phyloP scores from a whole-genome alignment of 2,888 invertebrate species.

The Baccha elongata region DNA sequence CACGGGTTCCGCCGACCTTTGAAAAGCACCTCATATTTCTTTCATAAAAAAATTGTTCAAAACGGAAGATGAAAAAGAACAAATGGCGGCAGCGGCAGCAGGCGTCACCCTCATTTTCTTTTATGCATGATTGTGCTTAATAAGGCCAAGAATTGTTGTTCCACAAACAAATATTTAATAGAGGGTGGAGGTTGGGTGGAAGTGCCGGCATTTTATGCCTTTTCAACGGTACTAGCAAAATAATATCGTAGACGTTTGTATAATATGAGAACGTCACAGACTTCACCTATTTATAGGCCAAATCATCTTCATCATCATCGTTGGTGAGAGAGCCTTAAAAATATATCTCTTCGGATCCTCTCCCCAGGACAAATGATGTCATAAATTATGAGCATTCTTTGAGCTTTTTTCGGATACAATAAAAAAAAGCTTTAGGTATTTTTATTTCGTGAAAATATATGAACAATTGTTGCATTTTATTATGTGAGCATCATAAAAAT shows the following conservation, averaged over 20 bases:
- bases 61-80: neutral
- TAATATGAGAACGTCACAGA: conserved; percentile 51
- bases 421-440: neutral
- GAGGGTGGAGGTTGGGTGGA: neutral
- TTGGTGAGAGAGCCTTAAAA: conserved; percentile 20
- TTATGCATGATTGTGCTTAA: conserved; percentile 42
- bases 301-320: conserved; percentile 1
- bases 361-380: conserved; percentile 24
- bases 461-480: conserved; percentile 33
- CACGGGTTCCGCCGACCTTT: neutral
- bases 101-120: conserved; percentile 13
- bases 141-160: conserved; percentile 39
- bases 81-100: neutral
- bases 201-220: conserved; percentile 51
- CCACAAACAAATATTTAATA: neutral
- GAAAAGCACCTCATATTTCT: neutral
- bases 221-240: conserved; percentile 36
- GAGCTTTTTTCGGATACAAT: conserved; percentile 20
- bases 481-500: conserved; percentile 3
- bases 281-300: conserved; percentile 37
- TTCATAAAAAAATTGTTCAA: neutral
- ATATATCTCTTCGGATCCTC: neutral
- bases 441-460: neutral
- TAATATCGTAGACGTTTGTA: conserved; percentile 41
- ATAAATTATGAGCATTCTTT: neutral